Conservation (phyloP, 1,140 invertebrate genomes). For the Lepidurus arcticus region DNA sequence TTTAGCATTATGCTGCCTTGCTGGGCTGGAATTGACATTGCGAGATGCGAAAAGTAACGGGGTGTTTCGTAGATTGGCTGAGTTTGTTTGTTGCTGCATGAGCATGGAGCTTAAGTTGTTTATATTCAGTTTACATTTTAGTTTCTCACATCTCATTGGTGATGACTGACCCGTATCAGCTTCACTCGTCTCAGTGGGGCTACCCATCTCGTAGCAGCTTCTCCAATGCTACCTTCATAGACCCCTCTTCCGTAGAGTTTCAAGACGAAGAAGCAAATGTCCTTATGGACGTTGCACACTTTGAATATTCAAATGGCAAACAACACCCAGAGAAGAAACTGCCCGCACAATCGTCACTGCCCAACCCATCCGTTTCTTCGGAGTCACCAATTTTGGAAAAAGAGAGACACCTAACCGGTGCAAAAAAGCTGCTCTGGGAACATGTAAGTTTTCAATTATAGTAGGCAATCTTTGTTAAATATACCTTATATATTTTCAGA, state of each 20-base stretch:
- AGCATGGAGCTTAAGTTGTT: neutral
- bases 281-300: neutral
- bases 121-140: neutral
- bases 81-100: too few species aligned
- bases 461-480: neutral
- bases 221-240: slow-evolving; percentile 14
- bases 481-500: slow-evolving; percentile 20
- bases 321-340: neutral
- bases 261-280: neutral
- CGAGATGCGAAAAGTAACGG: too few species aligned
- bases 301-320: neutral
- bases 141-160: neutral
- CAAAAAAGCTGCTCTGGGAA: neutral
- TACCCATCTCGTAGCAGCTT: slow-evolving; percentile 17
- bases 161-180: neutral
- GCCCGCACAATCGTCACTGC: neutral
- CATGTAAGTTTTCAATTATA: neutral
- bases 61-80: too few species aligned
- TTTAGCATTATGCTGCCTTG: too few species aligned
- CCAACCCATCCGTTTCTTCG: neutral
- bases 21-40: too few species aligned
- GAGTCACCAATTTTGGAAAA: slow-evolving; percentile 4
- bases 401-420: neutral
- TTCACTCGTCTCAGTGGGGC: neutral
- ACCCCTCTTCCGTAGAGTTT: neutral